Evolutionary conservation across 2,797 vertebrate species (phyloP).

Genomic region (Lerista edwardsae): DNA sequence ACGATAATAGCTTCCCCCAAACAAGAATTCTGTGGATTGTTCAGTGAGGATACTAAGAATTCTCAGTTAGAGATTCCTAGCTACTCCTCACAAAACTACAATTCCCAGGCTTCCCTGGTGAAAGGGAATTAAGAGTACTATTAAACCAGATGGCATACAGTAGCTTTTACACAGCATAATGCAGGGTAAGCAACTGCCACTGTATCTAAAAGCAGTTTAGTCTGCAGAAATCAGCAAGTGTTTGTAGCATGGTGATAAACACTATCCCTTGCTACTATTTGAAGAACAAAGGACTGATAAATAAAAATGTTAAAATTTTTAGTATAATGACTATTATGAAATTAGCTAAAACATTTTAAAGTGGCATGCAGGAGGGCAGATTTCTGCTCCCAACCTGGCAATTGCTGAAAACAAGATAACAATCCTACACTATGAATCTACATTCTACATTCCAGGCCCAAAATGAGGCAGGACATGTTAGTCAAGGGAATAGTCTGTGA

Average conservation of each 20-base stretch:
- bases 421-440: not conserved
- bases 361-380: not conserved
- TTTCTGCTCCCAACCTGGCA: not conserved
- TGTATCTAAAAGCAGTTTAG: not conserved
- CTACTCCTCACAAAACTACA: not conserved
- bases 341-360: not conserved
- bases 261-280: not conserved
- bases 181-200: not conserved
- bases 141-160: no score
- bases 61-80: not conserved
- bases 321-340: not conserved
- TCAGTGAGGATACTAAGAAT: not conserved
- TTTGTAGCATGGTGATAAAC: not conserved
- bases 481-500: not conserved
- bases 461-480: not conserved
- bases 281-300: not conserved
- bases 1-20: not conserved
- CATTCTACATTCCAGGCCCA: not conserved
- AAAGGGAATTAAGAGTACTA: not conserved
- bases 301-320: not conserved
- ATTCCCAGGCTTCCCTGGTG: not conserved
- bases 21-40: not conserved
- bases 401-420: conserved; percentile 1
- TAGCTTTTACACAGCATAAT: not conserved
- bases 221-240: not conserved